Evolutionary conservation across 2,888 invertebrate genomes (phyloP).

Genomic region (Chirona hameri): DNA sequence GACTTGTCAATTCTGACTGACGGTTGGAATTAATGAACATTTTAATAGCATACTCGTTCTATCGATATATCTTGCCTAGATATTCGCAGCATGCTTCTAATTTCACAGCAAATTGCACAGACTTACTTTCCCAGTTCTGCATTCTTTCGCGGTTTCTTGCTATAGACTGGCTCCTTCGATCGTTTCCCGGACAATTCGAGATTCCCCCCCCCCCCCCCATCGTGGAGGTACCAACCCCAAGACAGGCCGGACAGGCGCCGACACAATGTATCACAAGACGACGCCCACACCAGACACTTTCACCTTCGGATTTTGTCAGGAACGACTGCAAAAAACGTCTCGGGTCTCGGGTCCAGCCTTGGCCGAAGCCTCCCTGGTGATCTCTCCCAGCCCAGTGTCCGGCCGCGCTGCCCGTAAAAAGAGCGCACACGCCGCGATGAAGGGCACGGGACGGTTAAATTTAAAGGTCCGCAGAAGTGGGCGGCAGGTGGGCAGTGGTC

Average conservation of each 20-base stretch:
- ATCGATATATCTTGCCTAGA: too few relatives aligned
- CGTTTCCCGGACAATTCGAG: too few relatives aligned
- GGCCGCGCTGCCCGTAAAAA: not conserved
- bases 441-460: not conserved
- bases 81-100: too few relatives aligned
- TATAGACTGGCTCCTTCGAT: too few relatives aligned
- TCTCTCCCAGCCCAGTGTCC: not conserved
- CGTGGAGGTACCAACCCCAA: too few relatives aligned
- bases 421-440: not conserved
- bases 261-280: not conserved
- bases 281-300: not conserved
- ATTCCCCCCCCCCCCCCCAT: too few relatives aligned
- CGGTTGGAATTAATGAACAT: too few relatives aligned
- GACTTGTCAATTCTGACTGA: too few relatives aligned
- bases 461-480: conserved; percentile 8
- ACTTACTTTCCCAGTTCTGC: too few relatives aligned
- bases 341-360: not conserved
- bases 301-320: not conserved
- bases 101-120: too few relatives aligned
- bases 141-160: too few relatives aligned
- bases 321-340: not conserved
- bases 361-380: not conserved
- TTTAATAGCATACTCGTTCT: too few relatives aligned
- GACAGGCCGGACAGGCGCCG: not conserved
- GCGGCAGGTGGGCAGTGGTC: conserved; percentile 11